Base-by-base conservation (phyloP, 2,888 invertebrate genomes). In the Willowsia nigromaculata region DNA sequence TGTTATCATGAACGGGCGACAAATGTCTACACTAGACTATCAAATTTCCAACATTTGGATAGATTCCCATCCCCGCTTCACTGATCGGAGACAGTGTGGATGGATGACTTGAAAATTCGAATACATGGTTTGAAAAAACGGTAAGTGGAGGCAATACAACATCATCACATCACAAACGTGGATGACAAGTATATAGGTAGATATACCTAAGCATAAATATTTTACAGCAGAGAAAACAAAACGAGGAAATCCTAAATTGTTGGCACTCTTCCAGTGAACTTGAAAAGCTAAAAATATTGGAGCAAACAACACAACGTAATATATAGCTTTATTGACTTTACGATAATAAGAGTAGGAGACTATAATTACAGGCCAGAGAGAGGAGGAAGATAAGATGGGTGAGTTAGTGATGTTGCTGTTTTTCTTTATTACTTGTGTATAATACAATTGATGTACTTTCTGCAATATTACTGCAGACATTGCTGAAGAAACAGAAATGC, bases 261-360 rank as follows among this genome's bases (percentile, higher is more conserved):
- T 88, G 88, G 88, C 88, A n/a, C 0, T 18, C n/a, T 2, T 76
- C 88, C 88, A 88, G 68, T 88, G 88, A 43, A 83, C 88, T 88
- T 88, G 88, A 88, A 88, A 88, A 84, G 74, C 88, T 88, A 88
- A 88, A 88, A 88, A 88, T 88, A 88, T 78, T 71, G 40, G 56
- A 22, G 30, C 25, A 76, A 50, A 76, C 30, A 50, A 53, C 47
- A 59, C 50, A 71, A 27, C 76, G 47, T 74, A 53, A 83, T 22
- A 53, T 50, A 71, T 56, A 83, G 84, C 85, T 47, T 76, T 30
- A 76, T 85, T 85, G 76, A 76, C 71, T 27, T 37, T 80, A 37
- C 25, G n/a, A 27, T 50, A 50, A 47, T 76, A 59, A 59, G 47
- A 27, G 37, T 27, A 68, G 76, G 15, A 15, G 30, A 27, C 47